Evolutionary conservation across 2,113 vertebrate genomes (phyloP).

Genomic region (Engystomops pustulosus): DNA sequence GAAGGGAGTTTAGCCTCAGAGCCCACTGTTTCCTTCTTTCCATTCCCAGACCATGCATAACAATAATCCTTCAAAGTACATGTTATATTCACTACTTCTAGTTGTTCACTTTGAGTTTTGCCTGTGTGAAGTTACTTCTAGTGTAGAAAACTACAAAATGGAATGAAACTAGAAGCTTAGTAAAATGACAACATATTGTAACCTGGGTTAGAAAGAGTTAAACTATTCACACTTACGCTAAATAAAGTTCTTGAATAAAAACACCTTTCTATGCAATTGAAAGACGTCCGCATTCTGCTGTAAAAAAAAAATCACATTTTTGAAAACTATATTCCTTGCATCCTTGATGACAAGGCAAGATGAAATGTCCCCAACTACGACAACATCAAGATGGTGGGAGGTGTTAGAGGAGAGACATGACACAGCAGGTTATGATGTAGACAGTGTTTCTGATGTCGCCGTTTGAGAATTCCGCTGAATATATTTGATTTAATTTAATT

Average conservation of each 20-base stretch:
- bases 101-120: too few relatives aligned
- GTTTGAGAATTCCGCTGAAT: constrained; percentile 33
- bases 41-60: too few relatives aligned
- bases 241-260: constrained; percentile 21
- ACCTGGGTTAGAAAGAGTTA: not conserved
- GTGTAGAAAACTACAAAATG: too few relatives aligned
- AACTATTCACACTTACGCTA: not conserved
- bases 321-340: constrained; percentile 5
- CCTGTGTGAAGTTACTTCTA: too few relatives aligned
- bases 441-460: constrained; percentile 54
- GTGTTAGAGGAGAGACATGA: constrained; percentile 49
- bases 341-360: constrained; percentile 52
- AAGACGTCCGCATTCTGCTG: constrained; percentile 29
- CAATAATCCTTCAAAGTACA: too few relatives aligned
- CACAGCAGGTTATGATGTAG: constrained; percentile 46
- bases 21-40: too few relatives aligned
- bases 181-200: too few relatives aligned
- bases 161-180: too few relatives aligned
- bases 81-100: too few relatives aligned
- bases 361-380: constrained; percentile 53
- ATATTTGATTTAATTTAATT: constrained; percentile 53
- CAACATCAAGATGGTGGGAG: constrained; percentile 51
- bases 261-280: constrained; percentile 23
- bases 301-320: constrained; percentile 37
- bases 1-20: too few relatives aligned